Evolutionary conservation across 1,140 invertebrate genomes (phyloP), one percentile per base, ranked within the genome.

Genomic region (Pectinophora gossypiella): DNA sequence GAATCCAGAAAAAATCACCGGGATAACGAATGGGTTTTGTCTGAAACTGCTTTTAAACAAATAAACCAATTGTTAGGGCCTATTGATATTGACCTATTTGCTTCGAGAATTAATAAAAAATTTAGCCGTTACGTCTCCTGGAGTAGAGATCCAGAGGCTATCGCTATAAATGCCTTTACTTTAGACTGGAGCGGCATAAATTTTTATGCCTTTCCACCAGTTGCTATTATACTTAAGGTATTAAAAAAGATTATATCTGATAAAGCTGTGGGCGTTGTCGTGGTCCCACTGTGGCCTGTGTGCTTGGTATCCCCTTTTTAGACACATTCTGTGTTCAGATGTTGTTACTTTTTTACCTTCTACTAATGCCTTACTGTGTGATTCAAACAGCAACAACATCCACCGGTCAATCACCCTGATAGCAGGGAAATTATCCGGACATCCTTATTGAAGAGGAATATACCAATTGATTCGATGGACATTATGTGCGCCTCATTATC

Each of bases 21-120:
- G 32, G 56, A 66, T 15, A 59, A 22, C 1, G 56, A 66, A 53
- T 65, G 59, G 54, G 38, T 44, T 13, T n/a, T 64, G n/a, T 13
- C 58, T 1, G 12, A 49, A 4, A 27, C 13, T 7, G 48, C 23
- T 21, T 61, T 51, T 57, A 23, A 51, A 4, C 13, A 18, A 49
- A 50, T 67, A 12, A 20, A 19, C 3, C 47, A 16, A 20, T 47
- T 44, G 5, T 55, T 67, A n/a, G 57, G 58, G 1, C 22, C 6
- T 1, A 49, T 50, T 19, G 44, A 57, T 10, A 56, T 76, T 42
- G 67, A 72, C 36, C 32, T 67, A 10, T 70, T 70, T 40, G 66
- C 64, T 9, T 48, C 47, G 7, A 50, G 43, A 15, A 52, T 59
- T 20, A 70, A 69, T 19, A 52, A 19, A 0, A 68, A 65, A 47